Base-by-base conservation (phyloP, 2,797 vertebrate genomes). In the Hydrolagus colliei region DNA sequence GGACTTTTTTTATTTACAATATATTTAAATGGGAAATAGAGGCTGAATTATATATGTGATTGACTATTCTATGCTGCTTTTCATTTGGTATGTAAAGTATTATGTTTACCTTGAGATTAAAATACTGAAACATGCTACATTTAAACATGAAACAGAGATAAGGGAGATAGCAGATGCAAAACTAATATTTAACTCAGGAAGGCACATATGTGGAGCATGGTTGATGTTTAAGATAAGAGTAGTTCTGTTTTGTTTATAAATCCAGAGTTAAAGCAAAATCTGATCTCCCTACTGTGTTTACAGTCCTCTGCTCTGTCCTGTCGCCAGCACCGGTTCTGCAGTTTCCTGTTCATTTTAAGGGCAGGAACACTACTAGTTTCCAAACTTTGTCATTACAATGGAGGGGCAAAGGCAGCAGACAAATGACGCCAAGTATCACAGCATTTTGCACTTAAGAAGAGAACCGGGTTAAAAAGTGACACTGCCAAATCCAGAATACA, bases 261-360 rank as follows among this genome's bases (percentile, higher is more conserved):
- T 86, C 74, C 77, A 89, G 88, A 86, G 87, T 88, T 67, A 86
- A 91, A 90, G 89, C 88, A 90, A 90, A 90, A 90, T 88, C 89
- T 22, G 32, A 88, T 90, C 85, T 90, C 87, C 87, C 20, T 5
- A 86, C 87, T 87, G 89, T 91, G 90, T 93, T 93, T 92, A 91
- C 86, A 52, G 86, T 87, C 88, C 88, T 90, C 86, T 89, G 86
- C 88, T 90, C 22, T 18, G 82, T 73, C 52, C 80, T 88, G 87
- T 86, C 2, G 18, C 89, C 91, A 90, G 87, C 86, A 88, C 87
- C 87, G 87, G 89, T 89, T 89, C 88, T 88, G 86, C 86, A 88
- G 89, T 87, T 94, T 95, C 92, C 93, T 91, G 91, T 86, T 89
- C 86, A 5, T 87, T 92, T 89, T 89, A 41, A 89, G 87, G 89